Conservation (phyloP, 2,113 vertebrate genomes). For the Entomyzon cyanotis region DNA sequence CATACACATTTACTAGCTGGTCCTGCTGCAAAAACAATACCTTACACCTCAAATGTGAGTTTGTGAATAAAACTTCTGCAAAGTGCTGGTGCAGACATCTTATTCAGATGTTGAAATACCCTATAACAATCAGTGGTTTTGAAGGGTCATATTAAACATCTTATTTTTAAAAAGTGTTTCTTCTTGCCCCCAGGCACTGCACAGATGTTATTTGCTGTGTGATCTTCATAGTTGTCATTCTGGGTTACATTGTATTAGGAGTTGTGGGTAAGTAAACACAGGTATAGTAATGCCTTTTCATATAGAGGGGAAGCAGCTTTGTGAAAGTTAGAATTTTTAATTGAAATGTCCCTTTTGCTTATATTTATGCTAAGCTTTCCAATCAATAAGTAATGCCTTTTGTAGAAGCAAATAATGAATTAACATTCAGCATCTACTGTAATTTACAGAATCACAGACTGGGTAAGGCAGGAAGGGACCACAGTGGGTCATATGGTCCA, state of each 20-base stretch:
- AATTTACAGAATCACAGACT: not conserved
- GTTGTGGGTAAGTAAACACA: conserved; percentile 87
- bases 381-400: not conserved
- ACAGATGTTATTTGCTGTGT: conserved; percentile 91
- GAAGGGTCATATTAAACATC: not conserved
- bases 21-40: not conserved
- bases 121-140: not conserved
- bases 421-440: not conserved
- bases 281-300: not conserved
- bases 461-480: not conserved
- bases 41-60: not conserved
- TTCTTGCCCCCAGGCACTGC: conserved; percentile 81
- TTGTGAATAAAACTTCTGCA: not conserved
- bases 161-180: conserved; percentile 2
- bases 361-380: not conserved
- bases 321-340: not conserved
- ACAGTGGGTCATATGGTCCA: not conserved
- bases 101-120: not conserved
- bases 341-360: not conserved
- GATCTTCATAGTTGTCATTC: conserved; percentile 89
- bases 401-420: not conserved
- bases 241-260: conserved; percentile 91
- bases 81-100: not conserved
- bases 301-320: not conserved
- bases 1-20: not conserved